Percentiles rank a stretch among this genome's conserved stretches.
phyloP scores from a whole-genome alignment of 2,113 vertebrate genomes.

The Hassar affinis region DNA sequence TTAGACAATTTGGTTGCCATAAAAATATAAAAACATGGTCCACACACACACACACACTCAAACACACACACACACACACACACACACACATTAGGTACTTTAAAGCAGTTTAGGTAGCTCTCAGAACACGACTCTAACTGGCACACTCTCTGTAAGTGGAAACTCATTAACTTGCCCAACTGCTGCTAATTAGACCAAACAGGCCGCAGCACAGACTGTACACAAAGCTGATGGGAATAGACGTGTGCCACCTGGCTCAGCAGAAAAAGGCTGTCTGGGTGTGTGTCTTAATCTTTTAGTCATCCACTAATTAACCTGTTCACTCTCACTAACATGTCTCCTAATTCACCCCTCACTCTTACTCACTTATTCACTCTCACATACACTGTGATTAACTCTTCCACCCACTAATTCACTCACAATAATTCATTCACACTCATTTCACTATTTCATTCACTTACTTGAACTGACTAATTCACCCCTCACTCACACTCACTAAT shows the following conservation, averaged over 20 bases:
- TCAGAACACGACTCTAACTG: background rate
- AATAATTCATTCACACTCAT: background rate
- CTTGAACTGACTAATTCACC: background rate
- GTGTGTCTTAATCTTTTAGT: background rate
- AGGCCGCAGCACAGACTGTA: constrained; percentile 1
- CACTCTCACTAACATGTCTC: background rate
- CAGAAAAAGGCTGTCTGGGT: background rate
- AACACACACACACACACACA: too few relatives aligned
- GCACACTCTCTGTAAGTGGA: background rate
- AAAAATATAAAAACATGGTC: too few relatives aligned
- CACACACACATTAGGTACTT: too few relatives aligned
- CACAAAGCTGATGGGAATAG: background rate
- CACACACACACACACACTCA: too few relatives aligned
- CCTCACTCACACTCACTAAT: background rate
- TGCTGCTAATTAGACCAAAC: background rate
- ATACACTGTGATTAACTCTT: too few relatives aligned
- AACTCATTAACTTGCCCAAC: constrained; percentile 2
- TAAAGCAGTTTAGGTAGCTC: constrained; percentile 11
- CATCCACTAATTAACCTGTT: background rate
- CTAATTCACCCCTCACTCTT: too few relatives aligned
- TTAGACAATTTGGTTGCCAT: too few relatives aligned
- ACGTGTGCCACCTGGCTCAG: background rate
- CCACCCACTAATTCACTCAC: background rate
- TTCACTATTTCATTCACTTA: background rate
- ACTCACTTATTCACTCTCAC: too few relatives aligned